These are phyloP conservation scores for Heloderma charlesbogerti DNA, from an alignment of 2,113 vertebrate genomes.

Conservation along the genomic window DNA sequence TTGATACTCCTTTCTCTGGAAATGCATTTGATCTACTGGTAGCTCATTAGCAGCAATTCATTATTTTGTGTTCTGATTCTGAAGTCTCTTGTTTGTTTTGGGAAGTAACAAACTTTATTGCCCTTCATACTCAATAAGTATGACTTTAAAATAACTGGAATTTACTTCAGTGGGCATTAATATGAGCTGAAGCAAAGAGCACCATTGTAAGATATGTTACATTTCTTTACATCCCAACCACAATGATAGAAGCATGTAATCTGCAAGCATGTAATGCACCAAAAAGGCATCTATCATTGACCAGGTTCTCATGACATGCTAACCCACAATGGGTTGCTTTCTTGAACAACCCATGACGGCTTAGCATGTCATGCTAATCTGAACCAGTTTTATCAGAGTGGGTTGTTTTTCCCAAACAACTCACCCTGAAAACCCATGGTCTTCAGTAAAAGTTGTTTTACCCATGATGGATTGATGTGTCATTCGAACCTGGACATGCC, in stretches of 20 bases:
- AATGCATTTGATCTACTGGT: slow-evolving; percentile 19
- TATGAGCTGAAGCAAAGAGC: background rate
- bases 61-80: background rate
- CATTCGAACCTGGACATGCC: too few relatives aligned
- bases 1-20: background rate
- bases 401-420: too few relatives aligned
- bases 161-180: background rate
- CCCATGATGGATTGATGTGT: too few relatives aligned
- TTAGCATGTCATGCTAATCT: too few relatives aligned
- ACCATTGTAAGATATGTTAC: background rate
- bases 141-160: background rate
- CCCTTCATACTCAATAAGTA: background rate
- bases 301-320: too few relatives aligned
- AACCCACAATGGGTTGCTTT: too few relatives aligned
- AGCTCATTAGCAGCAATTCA: slow-evolving; percentile 5
- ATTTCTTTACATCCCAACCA: background rate
- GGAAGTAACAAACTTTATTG: background rate
- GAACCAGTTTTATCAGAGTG: too few relatives aligned
- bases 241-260: background rate
- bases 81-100: background rate
- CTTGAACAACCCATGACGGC: too few relatives aligned
- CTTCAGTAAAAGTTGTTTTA: too few relatives aligned
- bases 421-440: too few relatives aligned
- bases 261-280: too few relatives aligned
- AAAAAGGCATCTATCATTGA: too few relatives aligned